Conservation (phyloP, 2,888 invertebrate species). For the Tetragonisca angustula region DNA sequence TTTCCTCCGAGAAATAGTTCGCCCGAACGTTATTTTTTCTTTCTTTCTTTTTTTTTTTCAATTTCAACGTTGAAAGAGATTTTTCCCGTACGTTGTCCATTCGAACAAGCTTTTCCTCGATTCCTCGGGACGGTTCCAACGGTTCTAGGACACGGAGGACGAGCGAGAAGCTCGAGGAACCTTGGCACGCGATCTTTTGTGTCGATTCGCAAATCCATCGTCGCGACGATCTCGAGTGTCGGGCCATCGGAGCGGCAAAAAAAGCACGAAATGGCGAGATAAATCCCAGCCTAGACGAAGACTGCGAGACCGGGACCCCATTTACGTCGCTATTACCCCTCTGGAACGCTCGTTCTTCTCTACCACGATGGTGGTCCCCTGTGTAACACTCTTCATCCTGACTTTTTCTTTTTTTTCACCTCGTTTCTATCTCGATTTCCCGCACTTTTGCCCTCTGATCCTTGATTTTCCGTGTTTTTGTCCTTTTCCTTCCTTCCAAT, state of each 20-base stretch:
- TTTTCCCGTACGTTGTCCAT: not conserved
- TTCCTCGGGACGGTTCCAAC: not conserved
- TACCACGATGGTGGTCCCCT: conserved; percentile 11
- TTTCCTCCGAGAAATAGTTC: too few species aligned
- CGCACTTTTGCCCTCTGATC: not conserved
- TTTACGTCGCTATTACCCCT: conserved; percentile 46
- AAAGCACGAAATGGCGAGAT: conserved; percentile 34
- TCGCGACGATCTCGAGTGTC: not conserved
- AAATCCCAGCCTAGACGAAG: conserved; percentile 19
- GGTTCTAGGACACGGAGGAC: too few species aligned
- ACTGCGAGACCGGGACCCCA: conserved; percentile 22
- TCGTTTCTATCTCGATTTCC: conserved; percentile 9
- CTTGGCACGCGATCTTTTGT: conserved; percentile 37
- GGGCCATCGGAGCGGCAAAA: conserved; percentile 1
- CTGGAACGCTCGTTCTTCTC: conserved; percentile 29
- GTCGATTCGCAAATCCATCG: conserved; percentile 33
- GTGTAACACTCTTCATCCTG: conserved; percentile 9
- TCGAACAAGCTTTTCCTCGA: not conserved
- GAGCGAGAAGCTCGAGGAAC: not conserved
- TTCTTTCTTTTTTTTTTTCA: too few species aligned
- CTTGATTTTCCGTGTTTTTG: not conserved
- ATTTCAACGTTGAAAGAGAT: not conserved
- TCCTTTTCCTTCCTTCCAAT: not conserved
- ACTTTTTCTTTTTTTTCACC: conserved; percentile 7
- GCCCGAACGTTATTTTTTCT: too few species aligned